These are phyloP conservation scores for Salvator merianae DNA, from an alignment of 2,113 vertebrate genomes.

Conservation along the genomic window DNA sequence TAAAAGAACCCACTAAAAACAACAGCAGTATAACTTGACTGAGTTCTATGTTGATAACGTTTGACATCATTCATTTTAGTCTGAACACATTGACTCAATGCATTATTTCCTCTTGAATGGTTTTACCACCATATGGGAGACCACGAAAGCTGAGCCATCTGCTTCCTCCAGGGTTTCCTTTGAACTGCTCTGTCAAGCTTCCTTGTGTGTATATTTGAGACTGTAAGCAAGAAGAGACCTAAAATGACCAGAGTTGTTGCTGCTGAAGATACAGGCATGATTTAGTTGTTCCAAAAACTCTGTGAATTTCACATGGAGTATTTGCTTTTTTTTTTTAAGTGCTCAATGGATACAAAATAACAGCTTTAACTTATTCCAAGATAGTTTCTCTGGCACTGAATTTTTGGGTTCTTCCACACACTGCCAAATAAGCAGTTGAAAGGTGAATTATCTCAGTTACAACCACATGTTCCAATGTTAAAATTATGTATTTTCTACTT, in stretches of 20 bases:
- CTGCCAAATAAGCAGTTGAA: no score
- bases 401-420: no score
- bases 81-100: slow-evolving; percentile 53
- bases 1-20: no score
- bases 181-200: fast-evolving
- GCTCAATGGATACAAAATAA: background rate
- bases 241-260: background rate
- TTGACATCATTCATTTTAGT: slow-evolving; percentile 42
- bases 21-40: slow-evolving; percentile 37
- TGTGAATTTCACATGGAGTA: background rate
- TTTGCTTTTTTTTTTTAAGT: background rate
- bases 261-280: background rate
- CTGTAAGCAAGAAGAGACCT: fast-evolving
- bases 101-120: slow-evolving; percentile 67
- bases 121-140: slow-evolving; percentile 54
- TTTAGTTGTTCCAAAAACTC: background rate
- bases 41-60: slow-evolving; percentile 41
- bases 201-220: fast-evolving
- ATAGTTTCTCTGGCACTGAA: no score
- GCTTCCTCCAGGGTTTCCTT: slow-evolving; percentile 8
- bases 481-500: no score
- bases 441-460: no score
- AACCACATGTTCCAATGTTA: no score
- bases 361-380: no score
- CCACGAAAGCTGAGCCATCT: slow-evolving; percentile 24